Base-by-base conservation (phyloP, 1,140 invertebrate genomes). In the Heliconius hewitsoni region DNA sequence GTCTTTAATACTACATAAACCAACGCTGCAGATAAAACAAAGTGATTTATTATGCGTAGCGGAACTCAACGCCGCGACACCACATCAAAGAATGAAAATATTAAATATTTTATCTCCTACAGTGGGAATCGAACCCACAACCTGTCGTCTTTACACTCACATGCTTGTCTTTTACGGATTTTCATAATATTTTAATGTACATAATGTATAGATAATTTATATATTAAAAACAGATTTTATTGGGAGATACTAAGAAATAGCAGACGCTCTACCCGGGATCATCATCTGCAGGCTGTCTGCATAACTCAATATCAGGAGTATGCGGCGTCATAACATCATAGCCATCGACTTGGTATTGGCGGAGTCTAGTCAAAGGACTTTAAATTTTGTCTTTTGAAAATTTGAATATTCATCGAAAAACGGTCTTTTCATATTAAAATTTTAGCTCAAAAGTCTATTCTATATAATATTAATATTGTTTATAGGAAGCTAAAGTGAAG, bases 281-380 rank as follows among this genome's bases (percentile, higher is more conserved):
- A 86, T 87, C 85, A 90, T 81, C 82, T 81, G 74, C 86, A 86
- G 81, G 77, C 85, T 74, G 89, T 91, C 90, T 93, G 91, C 91
- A 93, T 93, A 93, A 88, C 90, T 90, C 89, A 91, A 93, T 93
- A 93, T 86, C 88, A 83, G 78, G 91, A 91, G 86, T 91, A 91
- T 91, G 89, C 88, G 84, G 76, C 84, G 74, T 83, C 83, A 86
- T 87, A 87, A 87, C 78, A 78, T 77, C 72, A 77, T 57, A 75
- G 74, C 52, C 42, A 82, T 82, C 71, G 81, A 82, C 81, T 75
- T 81, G 66, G 60, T 60, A 79, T 77, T 81, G 79, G 73, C 79
- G 76, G 73, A 81, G 76, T 76, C 75, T 74, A 77, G 57, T 81
- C 80, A 81, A 81, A 81, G 80, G 76, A 74, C 30, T 80, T 70